Conservation (phyloP, 2,113 vertebrate genomes). For the Vulpes ferrilata region DNA sequence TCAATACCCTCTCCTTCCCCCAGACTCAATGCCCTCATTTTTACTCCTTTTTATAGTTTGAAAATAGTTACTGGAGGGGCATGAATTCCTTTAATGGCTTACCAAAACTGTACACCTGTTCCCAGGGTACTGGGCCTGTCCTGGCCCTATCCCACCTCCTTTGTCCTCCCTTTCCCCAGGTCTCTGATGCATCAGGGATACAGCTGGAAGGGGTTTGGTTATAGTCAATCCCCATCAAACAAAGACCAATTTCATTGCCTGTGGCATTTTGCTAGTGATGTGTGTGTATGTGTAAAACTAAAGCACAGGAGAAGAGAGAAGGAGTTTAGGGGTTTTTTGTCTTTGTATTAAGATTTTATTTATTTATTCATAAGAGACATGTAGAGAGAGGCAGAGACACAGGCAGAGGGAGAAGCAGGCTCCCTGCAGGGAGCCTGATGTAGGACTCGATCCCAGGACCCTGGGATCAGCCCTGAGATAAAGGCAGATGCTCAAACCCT, state of each 20-base stretch:
- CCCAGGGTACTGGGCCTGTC: not conserved
- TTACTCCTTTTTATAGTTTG: not conserved
- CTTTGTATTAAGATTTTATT: no score
- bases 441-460: no score
- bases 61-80: not conserved
- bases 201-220: not conserved
- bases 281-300: not conserved
- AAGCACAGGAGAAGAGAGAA: constrained; percentile 4
- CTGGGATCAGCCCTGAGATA: no score
- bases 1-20: not conserved
- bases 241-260: not conserved
- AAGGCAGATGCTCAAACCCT: no score
- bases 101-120: not conserved
- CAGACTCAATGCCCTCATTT: not conserved
- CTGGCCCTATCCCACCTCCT: not conserved
- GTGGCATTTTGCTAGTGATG: constrained; percentile 5
- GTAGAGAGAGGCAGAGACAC: no score
- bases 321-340: not conserved
- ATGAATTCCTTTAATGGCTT: not conserved
- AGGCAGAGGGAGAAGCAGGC: no score
- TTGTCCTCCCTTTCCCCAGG: not conserved
- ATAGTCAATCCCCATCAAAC: not conserved
- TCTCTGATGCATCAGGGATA: not conserved
- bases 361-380: no score
- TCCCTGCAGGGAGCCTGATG: no score